Percentiles rank a stretch among this genome's conserved stretches.
Evolutionary conservation across 2,797 vertebrate genomes (phyloP).

Genomic region (Iguana delicatissima): DNA sequence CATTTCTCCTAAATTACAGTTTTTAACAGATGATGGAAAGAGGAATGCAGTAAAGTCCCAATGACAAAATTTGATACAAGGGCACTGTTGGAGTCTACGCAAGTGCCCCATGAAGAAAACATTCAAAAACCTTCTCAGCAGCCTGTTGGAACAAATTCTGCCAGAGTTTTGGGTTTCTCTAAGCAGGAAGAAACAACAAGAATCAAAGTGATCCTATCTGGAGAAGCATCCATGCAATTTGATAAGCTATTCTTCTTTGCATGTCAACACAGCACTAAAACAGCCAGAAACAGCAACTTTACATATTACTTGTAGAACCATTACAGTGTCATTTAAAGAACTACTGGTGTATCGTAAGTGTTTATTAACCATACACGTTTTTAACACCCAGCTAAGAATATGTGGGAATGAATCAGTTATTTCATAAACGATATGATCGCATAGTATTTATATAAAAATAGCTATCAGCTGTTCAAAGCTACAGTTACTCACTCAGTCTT

Average conservation of each 20-base stretch:
- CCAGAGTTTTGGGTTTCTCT: conserved; percentile 14
- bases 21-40: conserved; percentile 26
- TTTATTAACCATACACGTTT: conserved; percentile 32
- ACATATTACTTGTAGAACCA: not conserved
- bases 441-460: conserved; percentile 23
- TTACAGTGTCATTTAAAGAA: conserved; percentile 11
- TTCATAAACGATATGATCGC: conserved; percentile 29
- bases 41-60: not conserved
- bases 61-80: not conserved
- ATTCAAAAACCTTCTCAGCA: conserved; percentile 15
- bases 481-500: conserved; percentile 39
- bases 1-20: not conserved
- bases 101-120: conserved; percentile 25
- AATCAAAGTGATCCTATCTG: not conserved
- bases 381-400: conserved; percentile 32
- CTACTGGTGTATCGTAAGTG: not conserved
- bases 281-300: not conserved
- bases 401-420: conserved; percentile 34
- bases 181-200: not conserved
- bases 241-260: not conserved
- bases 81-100: conserved; percentile 17
- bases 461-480: conserved; percentile 42
- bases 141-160: conserved; percentile 3
- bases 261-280: not conserved
- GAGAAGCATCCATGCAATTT: conserved; percentile 9